Evolutionary conservation across 2,888 invertebrate species (phyloP), one percentile per base, ranked within the genome.

Genomic region (Sceliomorpha sp.): DNA sequence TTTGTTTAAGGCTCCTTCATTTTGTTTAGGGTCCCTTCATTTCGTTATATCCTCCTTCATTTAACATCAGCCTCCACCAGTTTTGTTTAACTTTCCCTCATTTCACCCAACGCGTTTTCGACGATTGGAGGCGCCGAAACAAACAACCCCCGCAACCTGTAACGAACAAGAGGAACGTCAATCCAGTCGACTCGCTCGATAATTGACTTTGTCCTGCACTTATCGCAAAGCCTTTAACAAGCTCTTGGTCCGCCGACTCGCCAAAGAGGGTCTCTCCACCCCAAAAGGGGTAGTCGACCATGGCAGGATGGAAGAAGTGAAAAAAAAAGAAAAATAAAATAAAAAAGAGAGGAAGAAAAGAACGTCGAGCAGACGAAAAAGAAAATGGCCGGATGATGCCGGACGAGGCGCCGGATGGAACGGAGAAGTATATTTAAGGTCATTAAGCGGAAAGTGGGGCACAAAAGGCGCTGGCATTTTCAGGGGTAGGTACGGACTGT

Each of bases 201-300:
- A 76, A 81, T 76, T 74, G 74, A 76, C 58, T 72, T 55, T 67
- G 63, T 67, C 59, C 42, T 59, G 63, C 45, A 67, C 58, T 70
- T 40, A 51, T 67, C 62, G 45, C 51, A 70, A 73, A 53, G 62
- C 60, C 55, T 64, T 77, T 77, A 78, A 79, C 62, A 72, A 77
- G 72, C 56, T 70, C 66, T 70, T 60, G 63, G 72, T 68, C 67
- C 60, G 59, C 63, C 62, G n/a, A 13, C 15, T 44, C 26, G 29
- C 9, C 8, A 32, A 45, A 45, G 29, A 42, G 24, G 32, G 29
- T 29, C 47, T 17, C 36, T 14, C 26, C 32, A n/a, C n/a, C n/a
- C n/a, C n/a, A n/a, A n/a, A 24, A 48, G 26, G 26, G 37, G 17
- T 27, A 9, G 14, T 27, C 50, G 27, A 36, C 36, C 37, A 37